Evolutionary conservation across 2,113 vertebrate species (phyloP).

Genomic region (Gallinago undulata): DNA sequence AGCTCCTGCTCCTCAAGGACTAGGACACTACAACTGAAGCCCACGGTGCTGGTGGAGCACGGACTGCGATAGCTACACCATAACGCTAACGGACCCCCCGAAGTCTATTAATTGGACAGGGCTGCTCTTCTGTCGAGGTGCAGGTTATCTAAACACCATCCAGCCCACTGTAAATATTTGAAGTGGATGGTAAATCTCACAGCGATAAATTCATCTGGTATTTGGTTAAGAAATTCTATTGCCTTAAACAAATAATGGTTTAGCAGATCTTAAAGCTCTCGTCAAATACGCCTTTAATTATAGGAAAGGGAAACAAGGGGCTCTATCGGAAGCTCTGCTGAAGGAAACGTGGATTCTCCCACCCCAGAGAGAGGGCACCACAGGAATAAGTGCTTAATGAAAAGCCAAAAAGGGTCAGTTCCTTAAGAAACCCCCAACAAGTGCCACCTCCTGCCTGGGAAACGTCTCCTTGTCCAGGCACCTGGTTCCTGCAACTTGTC

Average conservation of each 20-base stretch:
- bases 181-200: background rate
- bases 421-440: background rate
- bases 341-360: background rate
- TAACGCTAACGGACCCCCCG: rapidly evolving
- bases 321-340: rapidly evolving
- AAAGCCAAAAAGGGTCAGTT: background rate
- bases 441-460: background rate
- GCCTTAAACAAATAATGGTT: background rate
- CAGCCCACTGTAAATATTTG: background rate
- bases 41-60: background rate
- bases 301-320: background rate
- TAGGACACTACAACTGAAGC: too few species aligned
- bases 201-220: background rate
- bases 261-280: background rate
- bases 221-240: background rate
- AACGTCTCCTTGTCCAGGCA: background rate
- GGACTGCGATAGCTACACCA: rapidly evolving
- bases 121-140: background rate
- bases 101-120: background rate
- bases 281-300: background rate
- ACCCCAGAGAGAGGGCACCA: background rate
- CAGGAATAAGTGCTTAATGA: background rate
- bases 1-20: background rate
- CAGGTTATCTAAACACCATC: background rate
- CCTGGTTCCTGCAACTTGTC: background rate